phyloP scores from a whole-genome alignment of 2,888 invertebrate genomes.

The Torymus texanus region DNA sequence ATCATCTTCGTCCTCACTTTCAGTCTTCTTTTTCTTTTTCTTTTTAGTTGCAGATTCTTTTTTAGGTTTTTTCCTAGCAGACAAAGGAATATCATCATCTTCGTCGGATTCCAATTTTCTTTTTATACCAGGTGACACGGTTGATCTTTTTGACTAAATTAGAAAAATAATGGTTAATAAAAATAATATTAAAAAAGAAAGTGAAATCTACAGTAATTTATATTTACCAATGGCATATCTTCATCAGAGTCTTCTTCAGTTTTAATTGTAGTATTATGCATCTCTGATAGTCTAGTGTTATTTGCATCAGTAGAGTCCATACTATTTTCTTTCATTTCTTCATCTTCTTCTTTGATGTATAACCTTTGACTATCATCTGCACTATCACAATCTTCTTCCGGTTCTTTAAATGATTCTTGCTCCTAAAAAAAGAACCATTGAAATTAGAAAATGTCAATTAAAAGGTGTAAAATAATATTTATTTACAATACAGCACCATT shows the following conservation, averaged over 20 bases:
- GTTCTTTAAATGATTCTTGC: constrained; percentile 79
- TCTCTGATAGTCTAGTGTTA: constrained; percentile 71
- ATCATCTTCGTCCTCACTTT: constrained; percentile 66
- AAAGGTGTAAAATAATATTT: constrained; percentile 2
- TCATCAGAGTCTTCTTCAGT: constrained; percentile 81
- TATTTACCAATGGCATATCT: constrained; percentile 83
- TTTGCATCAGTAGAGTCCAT: constrained; percentile 69
- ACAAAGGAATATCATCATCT: constrained; percentile 83
- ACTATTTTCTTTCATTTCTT: constrained; percentile 68
- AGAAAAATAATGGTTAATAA: neutral
- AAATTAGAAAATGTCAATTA: constrained; percentile 74
- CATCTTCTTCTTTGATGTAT: constrained; percentile 75
- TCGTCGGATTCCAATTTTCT: constrained; percentile 76
- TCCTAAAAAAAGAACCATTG: constrained; percentile 77
- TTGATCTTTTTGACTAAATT: constrained; percentile 64
- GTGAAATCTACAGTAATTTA: neutral
- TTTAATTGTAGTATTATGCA: constrained; percentile 73
- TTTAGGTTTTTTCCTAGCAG: constrained; percentile 82
- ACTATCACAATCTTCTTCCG: constrained; percentile 71
- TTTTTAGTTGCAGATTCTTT: constrained; percentile 77
- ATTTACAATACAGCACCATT: constrained; percentile 17
- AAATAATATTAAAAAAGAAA: neutral
- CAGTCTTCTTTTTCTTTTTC: constrained; percentile 76
- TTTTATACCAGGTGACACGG: constrained; percentile 68
- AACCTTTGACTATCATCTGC: constrained; percentile 77